Base-by-base conservation (phyloP, 2,797 vertebrate species). In the Lithobates sylvaticus region DNA sequence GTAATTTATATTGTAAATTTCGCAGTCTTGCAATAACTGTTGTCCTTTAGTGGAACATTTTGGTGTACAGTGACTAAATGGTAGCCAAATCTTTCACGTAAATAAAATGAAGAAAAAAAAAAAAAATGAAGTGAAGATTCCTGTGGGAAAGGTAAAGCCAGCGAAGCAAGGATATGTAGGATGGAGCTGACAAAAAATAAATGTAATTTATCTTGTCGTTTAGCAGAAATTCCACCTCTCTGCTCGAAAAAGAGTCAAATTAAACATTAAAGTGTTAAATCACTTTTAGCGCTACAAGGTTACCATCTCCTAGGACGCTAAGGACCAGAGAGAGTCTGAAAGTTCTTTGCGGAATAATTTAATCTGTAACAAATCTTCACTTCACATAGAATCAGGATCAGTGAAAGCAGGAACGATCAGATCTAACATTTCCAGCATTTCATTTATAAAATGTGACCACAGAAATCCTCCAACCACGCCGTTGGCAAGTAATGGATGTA, bases 241-340 rank as follows among this genome's bases (percentile, higher is more conserved):
- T 70, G 64, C 73, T 69, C 65, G 54, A 68, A 27, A 76, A 84
- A 47, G 50, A 76, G 74, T 77, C 74, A 84, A 77, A 78, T 77
- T 78, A 86, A 86, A 82, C 78, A 77, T 76, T 82, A 81, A 76
- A 70, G 47, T 81, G 78, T 81, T 81, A 86, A 81, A 86, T 86
- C 78, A 81, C 73, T 76, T 86, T 69, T 70, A 86, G 73, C 73
- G 69, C 73, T 77, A 34, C 85, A 86, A 86, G 79, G 85, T 86
- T 86, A 82, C 70, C 78, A 69, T 70, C 79, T 76, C 79, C 67
- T 71, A 71, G 81, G 47, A 87, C 36, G 68, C 69, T 70, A 68
- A 72, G 42, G 27, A 78, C 85, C 69, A 64, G 36, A 44, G 80
- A 87, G 80, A 87, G 61, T 78, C 9, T 12, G 27, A 83, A 83